Conservation (phyloP, 2,797 vertebrate genomes). For the Spondyliosoma cantharus region DNA sequence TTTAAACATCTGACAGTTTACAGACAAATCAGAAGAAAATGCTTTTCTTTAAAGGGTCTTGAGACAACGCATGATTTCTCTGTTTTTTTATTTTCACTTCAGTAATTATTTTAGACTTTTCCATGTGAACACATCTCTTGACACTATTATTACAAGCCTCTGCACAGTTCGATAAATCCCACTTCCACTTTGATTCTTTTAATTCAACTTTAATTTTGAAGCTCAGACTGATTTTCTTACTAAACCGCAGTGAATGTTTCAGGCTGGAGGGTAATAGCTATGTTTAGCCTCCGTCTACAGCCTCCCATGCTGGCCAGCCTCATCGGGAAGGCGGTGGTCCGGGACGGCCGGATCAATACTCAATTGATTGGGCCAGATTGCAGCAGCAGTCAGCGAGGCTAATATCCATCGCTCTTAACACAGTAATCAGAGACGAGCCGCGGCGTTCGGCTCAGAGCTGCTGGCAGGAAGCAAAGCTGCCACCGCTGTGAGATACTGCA, state of each 20-base stretch:
- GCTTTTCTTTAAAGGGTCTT: neutral
- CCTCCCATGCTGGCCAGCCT: neutral
- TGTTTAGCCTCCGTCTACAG: constrained; percentile 30
- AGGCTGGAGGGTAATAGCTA: constrained; percentile 26
- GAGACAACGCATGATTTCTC: neutral
- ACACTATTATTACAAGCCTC: neutral
- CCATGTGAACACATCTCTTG: constrained; percentile 4
- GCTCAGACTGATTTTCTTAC: constrained; percentile 12
- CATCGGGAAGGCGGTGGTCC: constrained; percentile 30
- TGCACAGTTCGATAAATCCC: neutral
- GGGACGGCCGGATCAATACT: constrained; percentile 62
- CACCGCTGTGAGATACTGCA: constrained; percentile 19
- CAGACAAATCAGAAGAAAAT: no score
- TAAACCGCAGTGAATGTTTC: neutral
- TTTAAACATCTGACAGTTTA: neutral
- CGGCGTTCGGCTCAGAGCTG: neutral
- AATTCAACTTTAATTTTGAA: constrained; percentile 12
- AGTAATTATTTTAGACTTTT: constrained; percentile 4
- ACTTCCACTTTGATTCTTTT: constrained; percentile 18
- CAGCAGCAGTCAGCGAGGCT: constrained; percentile 44
- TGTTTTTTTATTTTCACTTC: neutral
- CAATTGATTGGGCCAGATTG: constrained; percentile 61
- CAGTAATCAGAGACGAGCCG: constrained; percentile 55
- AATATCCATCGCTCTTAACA: constrained; percentile 51
- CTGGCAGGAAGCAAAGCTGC: constrained; percentile 36